Evolutionary conservation across 2,888 invertebrate genomes (phyloP), one percentile per base, ranked within the genome.

Genomic region (Lochmaea crataegi): DNA sequence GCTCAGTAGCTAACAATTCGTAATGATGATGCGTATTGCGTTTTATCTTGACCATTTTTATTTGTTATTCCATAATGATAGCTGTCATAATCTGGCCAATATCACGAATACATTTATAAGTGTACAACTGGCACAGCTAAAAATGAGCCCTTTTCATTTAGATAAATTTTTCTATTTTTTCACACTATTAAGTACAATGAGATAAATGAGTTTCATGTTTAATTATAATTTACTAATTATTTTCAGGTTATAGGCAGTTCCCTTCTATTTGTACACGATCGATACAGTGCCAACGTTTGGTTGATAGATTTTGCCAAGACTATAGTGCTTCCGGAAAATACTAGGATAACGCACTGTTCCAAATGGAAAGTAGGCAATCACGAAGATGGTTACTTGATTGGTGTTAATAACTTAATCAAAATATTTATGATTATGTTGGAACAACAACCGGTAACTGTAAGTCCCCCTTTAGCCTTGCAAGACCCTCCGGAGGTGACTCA

Each of bases 241-340:
- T 85, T 87, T 18, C 84, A 92, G 92, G 92, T 98, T 65, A 96
- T 97, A 81, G 96, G 97, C 76, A 97, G 97, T 86, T 97, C 97
- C 32, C 88, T 99, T 73, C 90, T 99, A 72, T 96, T 99, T 85
- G 96, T 99, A 68, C 98, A 97, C 88, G 98, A 99, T 86, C 90
- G 92, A 71, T 91, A 91, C 78, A 94, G 92, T 84, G 96, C 97
- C 41, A 95, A 95, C 76, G 92, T 97, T 14, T 99, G 98, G 98
- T 91, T 99, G 89, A 99, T 99, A 79, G 98, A 99, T 87, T 99
- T 99, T 85, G 98, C 98, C 64, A 99, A 99, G 88, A 97, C 97
- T 0, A 91, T 96, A 61, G 91, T 92, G 14, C 89, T 98, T 51
- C 95, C 96, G 0, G 90, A 91, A 0, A 90, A 92, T 75, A 88